Base-by-base conservation (phyloP, 1,140 invertebrate species). In the Nylanderia fulva region DNA sequence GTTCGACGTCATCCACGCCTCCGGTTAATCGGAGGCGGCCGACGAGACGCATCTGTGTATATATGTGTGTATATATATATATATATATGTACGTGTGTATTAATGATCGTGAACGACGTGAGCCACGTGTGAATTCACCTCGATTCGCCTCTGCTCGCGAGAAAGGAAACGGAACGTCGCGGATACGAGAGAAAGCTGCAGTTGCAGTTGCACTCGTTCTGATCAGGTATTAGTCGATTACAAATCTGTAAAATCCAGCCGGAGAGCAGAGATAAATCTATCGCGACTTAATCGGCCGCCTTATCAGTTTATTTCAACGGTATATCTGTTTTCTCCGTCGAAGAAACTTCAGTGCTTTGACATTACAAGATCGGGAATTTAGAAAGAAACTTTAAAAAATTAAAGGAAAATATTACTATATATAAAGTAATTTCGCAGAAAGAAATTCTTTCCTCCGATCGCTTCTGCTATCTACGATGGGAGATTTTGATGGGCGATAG, bases 91-190 rank as follows among this genome's bases (percentile, higher is more conserved):
- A 39, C 11, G 42, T 52, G 29, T n/a, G 45, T 82, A 13, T 24
- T 71, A 54, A 54, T 82, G 66, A n/a, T 58, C 33, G 66, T 29
- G 36, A 80, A 56, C 76, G 52, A 72, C 52, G 77, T 42, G 66
- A 82, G 66, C 66, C 66, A 82, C 77, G 77, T 82, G 66, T 82
- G 77, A 82, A 82, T 82, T 82, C 77, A 82, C 77, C 66, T 82
- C 77, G 52, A 72, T 82, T 82, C 77, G 77, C 77, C 66, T 69
- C 52, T 68, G 52, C 66, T 52, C 36, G 64, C 56, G 52, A 33
- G 77, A 82, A 82, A 82, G 77, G 77, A 82, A 82, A 52, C 77
- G 77, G 48, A 82, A 71, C 77, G 48, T 82, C 66, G 68, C 52
- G 52, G 64, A 42, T 36, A 24, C 64, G 52, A 72, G 52, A 72